A percentile compares a stretch with the other conserved stretches of the same genome.
These are phyloP conservation scores for Diprion similis DNA, from an alignment of 1,140 invertebrate species.

Conservation along the genomic window DNA sequence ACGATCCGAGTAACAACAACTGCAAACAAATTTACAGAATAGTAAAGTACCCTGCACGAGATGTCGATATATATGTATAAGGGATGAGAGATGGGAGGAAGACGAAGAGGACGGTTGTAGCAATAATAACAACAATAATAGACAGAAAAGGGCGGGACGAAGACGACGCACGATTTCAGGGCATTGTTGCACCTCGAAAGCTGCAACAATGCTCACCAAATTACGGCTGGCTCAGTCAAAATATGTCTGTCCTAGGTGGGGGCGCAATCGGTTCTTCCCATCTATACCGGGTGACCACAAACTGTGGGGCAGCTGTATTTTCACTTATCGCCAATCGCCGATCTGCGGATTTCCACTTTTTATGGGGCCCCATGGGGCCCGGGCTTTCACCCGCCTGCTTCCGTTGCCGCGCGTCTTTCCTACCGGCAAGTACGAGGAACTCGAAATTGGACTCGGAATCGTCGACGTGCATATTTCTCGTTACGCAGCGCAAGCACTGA, in stretches of 20 bases:
- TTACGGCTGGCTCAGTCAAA: constrained; percentile 56
- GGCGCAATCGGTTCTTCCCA: constrained; percentile 44
- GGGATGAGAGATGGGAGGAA: too few species aligned
- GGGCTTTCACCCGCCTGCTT: not conserved
- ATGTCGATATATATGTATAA: not conserved
- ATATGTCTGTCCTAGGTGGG: constrained; percentile 41
- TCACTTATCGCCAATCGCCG: constrained; percentile 55
- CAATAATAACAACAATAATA: too few species aligned
- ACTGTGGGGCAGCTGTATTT: constrained; percentile 57
- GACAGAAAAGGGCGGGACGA: too few species aligned
- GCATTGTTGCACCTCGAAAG: not conserved
- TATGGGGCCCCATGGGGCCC: constrained; percentile 28
- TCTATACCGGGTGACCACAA: constrained; percentile 52
- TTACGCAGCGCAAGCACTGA: too few species aligned
- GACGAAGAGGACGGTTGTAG: too few species aligned
- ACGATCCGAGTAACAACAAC: constrained; percentile 9
- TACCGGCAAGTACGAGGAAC: not conserved
- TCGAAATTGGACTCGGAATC: not conserved
- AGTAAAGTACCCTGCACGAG: not conserved
- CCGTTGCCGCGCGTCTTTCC: not conserved
- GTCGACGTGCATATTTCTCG: not conserved
- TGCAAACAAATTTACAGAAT: constrained; percentile 13
- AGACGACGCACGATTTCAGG: not conserved
- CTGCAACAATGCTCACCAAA: constrained; percentile 51
- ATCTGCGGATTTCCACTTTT: constrained; percentile 58